These are phyloP conservation scores for Phengaris alcon DNA, from an alignment of 2,888 invertebrate species.

Conservation along the genomic window DNA sequence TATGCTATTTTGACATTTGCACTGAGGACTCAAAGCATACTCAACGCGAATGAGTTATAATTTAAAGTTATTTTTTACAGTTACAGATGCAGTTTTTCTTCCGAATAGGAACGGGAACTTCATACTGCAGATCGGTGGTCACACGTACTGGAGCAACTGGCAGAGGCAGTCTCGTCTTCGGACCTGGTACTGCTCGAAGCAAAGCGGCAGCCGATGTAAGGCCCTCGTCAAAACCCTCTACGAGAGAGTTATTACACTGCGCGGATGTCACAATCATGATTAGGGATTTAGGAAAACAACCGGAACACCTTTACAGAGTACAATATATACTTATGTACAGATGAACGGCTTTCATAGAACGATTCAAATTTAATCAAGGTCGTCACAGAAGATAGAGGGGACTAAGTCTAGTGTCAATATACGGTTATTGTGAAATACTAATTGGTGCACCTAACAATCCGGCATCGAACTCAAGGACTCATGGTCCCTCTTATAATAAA, in stretches of 20 bases:
- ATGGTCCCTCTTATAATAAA: too few relatives aligned
- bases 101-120: constrained; percentile 42
- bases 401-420: too few relatives aligned
- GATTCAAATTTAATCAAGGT: too few relatives aligned
- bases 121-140: constrained; percentile 41
- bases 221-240: constrained; percentile 43
- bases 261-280: constrained; percentile 44
- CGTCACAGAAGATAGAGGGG: too few relatives aligned
- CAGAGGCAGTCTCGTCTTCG: constrained; percentile 37
- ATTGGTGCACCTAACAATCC: too few relatives aligned
- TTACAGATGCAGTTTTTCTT: constrained; percentile 35
- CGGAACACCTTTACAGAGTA: too few relatives aligned
- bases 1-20: too few relatives aligned
- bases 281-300: neutral
- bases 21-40: too few relatives aligned
- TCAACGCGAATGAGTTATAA: neutral
- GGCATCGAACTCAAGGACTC: too few relatives aligned
- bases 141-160: constrained; percentile 49
- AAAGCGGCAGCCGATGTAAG: constrained; percentile 43
- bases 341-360: too few relatives aligned
- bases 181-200: constrained; percentile 52
- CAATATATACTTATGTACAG: too few relatives aligned
- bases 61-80: neutral
- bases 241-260: constrained; percentile 39
- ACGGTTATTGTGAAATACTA: too few relatives aligned